Evolutionary conservation across 2,888 invertebrate genomes (phyloP).

Genomic region (Heliconius erato): DNA sequence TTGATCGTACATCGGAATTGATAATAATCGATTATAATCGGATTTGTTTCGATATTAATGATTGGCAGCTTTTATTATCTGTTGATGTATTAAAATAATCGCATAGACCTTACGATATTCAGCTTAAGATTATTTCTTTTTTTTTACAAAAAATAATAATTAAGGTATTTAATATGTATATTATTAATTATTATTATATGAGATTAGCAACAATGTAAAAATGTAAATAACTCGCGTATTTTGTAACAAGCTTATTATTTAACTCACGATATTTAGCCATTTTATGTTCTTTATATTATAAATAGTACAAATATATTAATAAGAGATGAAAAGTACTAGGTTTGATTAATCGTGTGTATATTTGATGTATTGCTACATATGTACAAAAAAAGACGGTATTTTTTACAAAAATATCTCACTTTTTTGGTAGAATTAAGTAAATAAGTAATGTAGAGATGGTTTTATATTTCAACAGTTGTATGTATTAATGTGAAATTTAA

Average conservation of each 20-base stretch:
- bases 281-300: conserved; percentile 71
- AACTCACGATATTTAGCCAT: conserved; percentile 59
- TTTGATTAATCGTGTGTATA: conserved; percentile 63
- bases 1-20: not conserved
- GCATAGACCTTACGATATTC: conserved; percentile 14
- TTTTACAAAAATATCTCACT: conserved; percentile 71
- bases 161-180: not conserved
- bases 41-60: not conserved
- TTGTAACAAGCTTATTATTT: conserved; percentile 62
- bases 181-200: conserved; percentile 15
- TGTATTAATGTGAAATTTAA: conserved; percentile 65
- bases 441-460: conserved; percentile 65
- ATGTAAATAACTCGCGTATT: conserved; percentile 71
- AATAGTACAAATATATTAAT: conserved; percentile 83
- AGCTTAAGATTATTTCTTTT: not conserved
- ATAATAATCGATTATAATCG: conserved; percentile 2
- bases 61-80: not conserved
- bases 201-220: conserved; percentile 59
- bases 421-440: conserved; percentile 54
- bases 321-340: conserved; percentile 61
- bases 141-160: not conserved
- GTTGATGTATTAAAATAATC: not conserved
- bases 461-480: conserved; percentile 73
- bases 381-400: conserved; percentile 78
- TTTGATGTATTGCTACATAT: conserved; percentile 66